These are phyloP conservation scores for Helicoverpa armigera DNA, from an alignment of 1,140 invertebrate species.

Conservation along the genomic window DNA sequence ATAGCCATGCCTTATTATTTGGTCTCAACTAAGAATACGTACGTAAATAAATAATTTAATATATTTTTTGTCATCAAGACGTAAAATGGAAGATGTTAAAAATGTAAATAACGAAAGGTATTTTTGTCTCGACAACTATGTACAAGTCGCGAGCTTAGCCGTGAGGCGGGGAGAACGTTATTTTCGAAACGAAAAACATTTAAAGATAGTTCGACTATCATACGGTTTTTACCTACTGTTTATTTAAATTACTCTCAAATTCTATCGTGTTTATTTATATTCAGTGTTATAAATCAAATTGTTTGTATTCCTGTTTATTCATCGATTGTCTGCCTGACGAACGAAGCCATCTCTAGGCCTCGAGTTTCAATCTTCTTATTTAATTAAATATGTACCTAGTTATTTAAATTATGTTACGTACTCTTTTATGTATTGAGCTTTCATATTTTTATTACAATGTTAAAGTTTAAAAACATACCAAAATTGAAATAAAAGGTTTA, in stretches of 20 bases:
- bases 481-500: too few relatives aligned
- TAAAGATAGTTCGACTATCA: slow-evolving; percentile 56
- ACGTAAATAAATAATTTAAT: slow-evolving; percentile 17
- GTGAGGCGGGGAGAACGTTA: slow-evolving; percentile 52
- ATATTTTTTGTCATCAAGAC: slow-evolving; percentile 40
- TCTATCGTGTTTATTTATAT: slow-evolving; percentile 2
- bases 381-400: background rate
- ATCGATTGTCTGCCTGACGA: background rate
- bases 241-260: slow-evolving; percentile 22
- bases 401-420: background rate
- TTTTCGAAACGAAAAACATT: slow-evolving; percentile 54
- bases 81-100: slow-evolving; percentile 1
- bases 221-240: slow-evolving; percentile 59
- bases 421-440: background rate
- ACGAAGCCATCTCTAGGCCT: background rate
- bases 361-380: slow-evolving; percentile 4
- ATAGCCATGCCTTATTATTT: slow-evolving; percentile 28
- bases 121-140: slow-evolving; percentile 61
- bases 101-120: slow-evolving; percentile 45
- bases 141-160: slow-evolving; percentile 73
- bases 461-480: background rate
- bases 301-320: background rate
- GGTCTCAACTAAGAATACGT: slow-evolving; percentile 17
- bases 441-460: slow-evolving; percentile 19
- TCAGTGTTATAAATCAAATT: background rate